Base-by-base conservation (phyloP, 2,888 invertebrate species). In the Bellardia pandia region DNA sequence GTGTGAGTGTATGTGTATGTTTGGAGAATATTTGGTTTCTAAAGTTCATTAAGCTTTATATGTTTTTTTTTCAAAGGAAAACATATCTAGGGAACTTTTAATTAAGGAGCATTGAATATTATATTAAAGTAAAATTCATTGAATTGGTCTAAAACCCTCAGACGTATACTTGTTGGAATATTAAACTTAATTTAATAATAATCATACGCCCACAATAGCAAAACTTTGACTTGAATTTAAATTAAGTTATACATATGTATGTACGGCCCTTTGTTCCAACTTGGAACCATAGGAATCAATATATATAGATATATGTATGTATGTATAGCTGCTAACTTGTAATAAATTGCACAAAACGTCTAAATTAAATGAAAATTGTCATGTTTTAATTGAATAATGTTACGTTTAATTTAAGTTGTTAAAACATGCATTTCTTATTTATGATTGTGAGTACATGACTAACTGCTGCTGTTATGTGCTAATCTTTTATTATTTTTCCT, bases 351-450 rank as follows among this genome's bases (percentile, higher is more conserved):
- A 60, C 0, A 82, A 74, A 79, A 48, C 48, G 16, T 51, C 48
- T 30, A 60, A 84, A 84, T 78, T 78, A 84, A 84, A 78, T 68
- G 51, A 48, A 84, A 78, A 53, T 79, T 74, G 79, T 74, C 69
- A 42, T 74, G 72, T 42, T 78, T 33, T 74, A 78, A 66, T 74
- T 62, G 51, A 60, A 68, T 74, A 60, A 79, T 74, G 56, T 79
- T 78, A 23, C 68, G 42, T 81, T 72, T 81, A 77, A 81, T 77
- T 81, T 77, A 40, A 58, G 23, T 76, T 86, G 72, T 81, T 64
- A 23, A 66, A 68, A 53, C 45, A 68, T 16, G 33, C 37, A 77
- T 68, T 85, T 72, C 45, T 64, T 66, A 71, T 74, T 68, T 74
- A n/a, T 68, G 14, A 40, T 56, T 75, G 30, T 51, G 30, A 23